These are phyloP conservation scores for Sarcophaga subvicina DNA, from an alignment of 2,888 invertebrate species.

Conservation along the genomic window DNA sequence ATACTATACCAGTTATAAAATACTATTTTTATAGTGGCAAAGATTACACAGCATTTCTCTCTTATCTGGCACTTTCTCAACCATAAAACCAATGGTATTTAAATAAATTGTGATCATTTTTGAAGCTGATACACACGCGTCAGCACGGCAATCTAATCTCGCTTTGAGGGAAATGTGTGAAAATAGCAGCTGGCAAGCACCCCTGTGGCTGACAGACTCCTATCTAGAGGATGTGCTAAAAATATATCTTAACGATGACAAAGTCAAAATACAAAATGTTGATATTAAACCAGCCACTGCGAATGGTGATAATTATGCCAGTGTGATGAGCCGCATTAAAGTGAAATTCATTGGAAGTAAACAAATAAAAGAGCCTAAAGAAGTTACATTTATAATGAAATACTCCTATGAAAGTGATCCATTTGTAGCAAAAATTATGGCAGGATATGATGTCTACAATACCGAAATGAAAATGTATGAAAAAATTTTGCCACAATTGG, in stretches of 20 bases:
- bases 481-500: conserved; percentile 74
- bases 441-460: conserved; percentile 71
- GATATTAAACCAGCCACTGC: conserved; percentile 72
- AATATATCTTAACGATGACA: conserved; percentile 71
- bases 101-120: no score
- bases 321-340: conserved; percentile 74
- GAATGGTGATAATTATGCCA: conserved; percentile 76
- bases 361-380: conserved; percentile 28
- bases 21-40: no score
- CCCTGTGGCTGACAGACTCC: conserved; percentile 73
- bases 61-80: no score
- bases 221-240: conserved; percentile 73
- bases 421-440: conserved; percentile 69
- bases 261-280: conserved; percentile 70
- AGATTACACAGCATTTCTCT: no score
- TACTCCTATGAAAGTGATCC: conserved; percentile 74
- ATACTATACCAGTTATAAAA: no score
- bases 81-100: no score
- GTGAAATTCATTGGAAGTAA: conserved; percentile 64
- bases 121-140: no score
- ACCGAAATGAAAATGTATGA: conserved; percentile 77
- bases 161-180: background rate
- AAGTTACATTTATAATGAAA: conserved; percentile 73
- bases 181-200: background rate
- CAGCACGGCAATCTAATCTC: no score